A percentile compares a stretch with the other conserved stretches of the same genome.
Conservation (phyloP, 2,888 invertebrate species). For the Acleris literana region DNA sequence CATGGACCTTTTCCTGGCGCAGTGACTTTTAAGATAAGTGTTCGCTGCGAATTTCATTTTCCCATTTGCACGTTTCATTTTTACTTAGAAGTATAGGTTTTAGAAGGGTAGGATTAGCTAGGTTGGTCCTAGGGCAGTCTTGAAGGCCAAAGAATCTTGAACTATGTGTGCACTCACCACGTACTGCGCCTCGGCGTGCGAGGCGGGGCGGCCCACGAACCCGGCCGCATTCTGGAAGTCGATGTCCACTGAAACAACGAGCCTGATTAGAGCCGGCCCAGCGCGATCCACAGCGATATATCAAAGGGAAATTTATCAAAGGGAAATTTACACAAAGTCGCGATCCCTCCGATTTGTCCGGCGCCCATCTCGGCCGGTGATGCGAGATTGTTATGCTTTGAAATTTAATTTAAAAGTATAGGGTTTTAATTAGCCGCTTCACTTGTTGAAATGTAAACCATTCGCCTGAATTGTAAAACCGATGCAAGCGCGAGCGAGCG, state of each 20-base stretch:
- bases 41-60: too few relatives aligned
- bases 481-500: too few relatives aligned
- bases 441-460: slow-evolving; percentile 19
- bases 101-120: too few relatives aligned
- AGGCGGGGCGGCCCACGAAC: slow-evolving; percentile 43
- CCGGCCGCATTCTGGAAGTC: slow-evolving; percentile 42
- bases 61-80: background rate
- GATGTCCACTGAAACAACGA: slow-evolving; percentile 38
- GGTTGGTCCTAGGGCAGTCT: too few relatives aligned
- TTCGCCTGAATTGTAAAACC: background rate
- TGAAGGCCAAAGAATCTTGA: too few relatives aligned
- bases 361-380: slow-evolving; percentile 49
- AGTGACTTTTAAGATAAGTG: too few relatives aligned
- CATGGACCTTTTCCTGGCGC: too few relatives aligned
- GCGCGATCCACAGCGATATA: background rate
- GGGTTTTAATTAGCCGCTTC: slow-evolving; percentile 29
- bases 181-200: slow-evolving; percentile 61
- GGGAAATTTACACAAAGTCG: slow-evolving; percentile 46
- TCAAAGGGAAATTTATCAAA: slow-evolving; percentile 36
- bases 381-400: slow-evolving; percentile 8
- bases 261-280: background rate
- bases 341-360: slow-evolving; percentile 55
- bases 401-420: slow-evolving; percentile 9
- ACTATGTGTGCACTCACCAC: slow-evolving; percentile 54
- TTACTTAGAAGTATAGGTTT: background rate